These are phyloP conservation scores for Drosophila mojavensis DNA, from an alignment of 1,140 invertebrate species.

Conservation along the genomic window DNA sequence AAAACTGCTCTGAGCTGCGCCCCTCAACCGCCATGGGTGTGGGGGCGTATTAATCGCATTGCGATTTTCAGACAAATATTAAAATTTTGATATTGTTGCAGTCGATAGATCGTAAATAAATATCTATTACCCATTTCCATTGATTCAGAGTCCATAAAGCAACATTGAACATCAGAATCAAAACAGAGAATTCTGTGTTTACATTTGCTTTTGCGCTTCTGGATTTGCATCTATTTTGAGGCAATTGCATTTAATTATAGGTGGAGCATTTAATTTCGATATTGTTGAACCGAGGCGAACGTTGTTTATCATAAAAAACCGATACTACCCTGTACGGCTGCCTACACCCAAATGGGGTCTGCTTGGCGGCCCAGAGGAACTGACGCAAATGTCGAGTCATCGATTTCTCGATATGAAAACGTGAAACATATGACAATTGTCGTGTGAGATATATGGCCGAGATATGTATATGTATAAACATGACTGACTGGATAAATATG, in stretches of 20 bases:
- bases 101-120: constrained; percentile 10
- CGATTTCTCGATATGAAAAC: constrained; percentile 2
- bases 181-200: neutral
- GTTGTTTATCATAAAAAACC: neutral
- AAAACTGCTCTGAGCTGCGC: constrained; percentile 1
- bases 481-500: neutral
- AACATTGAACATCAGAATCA: too few relatives aligned
- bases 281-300: neutral
- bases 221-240: constrained; percentile 1
- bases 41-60: neutral
- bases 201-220: neutral
- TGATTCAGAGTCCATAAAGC: neutral
- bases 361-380: neutral
- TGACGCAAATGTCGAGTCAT: constrained; percentile 5
- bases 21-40: neutral
- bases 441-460: neutral
- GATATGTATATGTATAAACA: neutral
- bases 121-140: neutral
- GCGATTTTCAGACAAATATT: neutral
- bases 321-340: neutral
- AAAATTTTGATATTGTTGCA: constrained; percentile 5
- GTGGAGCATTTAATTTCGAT: neutral
- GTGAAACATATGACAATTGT: constrained; percentile 4
- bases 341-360: neutral
- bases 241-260: constrained; percentile 4